Evolutionary conservation across 2,888 invertebrate genomes (phyloP).

Genomic region (Oconnorella tubifera): DNA sequence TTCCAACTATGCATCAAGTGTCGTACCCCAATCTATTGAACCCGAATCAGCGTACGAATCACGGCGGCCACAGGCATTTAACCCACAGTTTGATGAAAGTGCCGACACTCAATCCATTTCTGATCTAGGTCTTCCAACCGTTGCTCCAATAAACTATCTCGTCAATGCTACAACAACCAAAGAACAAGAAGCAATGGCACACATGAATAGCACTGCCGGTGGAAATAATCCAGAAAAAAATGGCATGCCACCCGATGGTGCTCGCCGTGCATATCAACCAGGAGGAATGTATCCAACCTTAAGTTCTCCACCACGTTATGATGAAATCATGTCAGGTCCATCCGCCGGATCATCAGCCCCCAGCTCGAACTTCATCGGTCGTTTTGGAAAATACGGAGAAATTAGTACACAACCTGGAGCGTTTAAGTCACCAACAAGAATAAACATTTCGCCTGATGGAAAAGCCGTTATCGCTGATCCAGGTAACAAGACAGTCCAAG

Average conservation of each 20-base stretch:
- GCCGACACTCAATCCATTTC: not conserved
- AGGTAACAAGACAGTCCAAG: slow-evolving; percentile 15
- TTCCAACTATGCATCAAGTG: too few species aligned
- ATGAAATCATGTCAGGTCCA: slow-evolving; percentile 1
- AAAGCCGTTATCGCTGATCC: slow-evolving; percentile 17
- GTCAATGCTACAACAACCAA: not conserved
- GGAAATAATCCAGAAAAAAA: not conserved
- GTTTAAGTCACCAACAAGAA: slow-evolving; percentile 13
- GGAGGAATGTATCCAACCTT: slow-evolving; percentile 10
- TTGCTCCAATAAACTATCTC: not conserved
- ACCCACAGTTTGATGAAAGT: not conserved
- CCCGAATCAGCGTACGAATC: not conserved
- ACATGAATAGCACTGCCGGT: not conserved
- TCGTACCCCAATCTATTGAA: too few species aligned
- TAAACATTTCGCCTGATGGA: slow-evolving; percentile 17
- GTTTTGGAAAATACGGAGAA: slow-evolving; percentile 20
- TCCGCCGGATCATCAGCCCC: not conserved
- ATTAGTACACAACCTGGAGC: slow-evolving; percentile 24
- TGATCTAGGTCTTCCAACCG: slow-evolving; percentile 1
- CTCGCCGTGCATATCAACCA: not conserved
- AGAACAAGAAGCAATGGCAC: not conserved
- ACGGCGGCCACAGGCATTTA: not conserved
- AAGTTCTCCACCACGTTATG: slow-evolving; percentile 8
- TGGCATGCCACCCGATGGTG: too few species aligned
- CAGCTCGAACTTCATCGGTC: slow-evolving; percentile 1